phyloP scores from a whole-genome alignment of 2,888 invertebrate genomes.

The Agrotis puta region DNA sequence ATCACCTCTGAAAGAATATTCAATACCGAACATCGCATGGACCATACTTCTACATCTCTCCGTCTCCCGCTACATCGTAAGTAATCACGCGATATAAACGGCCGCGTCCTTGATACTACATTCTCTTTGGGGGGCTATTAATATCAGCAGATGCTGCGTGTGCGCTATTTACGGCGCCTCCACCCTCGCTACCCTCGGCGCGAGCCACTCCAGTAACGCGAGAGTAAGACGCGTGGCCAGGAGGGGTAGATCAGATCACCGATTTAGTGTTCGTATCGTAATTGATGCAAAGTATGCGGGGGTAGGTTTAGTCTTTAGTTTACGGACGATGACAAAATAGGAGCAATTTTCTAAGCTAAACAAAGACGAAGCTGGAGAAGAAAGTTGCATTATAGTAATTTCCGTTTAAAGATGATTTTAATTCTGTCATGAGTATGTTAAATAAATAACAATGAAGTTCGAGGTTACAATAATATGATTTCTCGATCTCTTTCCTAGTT shows the following conservation, averaged over 20 bases:
- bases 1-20: neutral
- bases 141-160: constrained; percentile 85
- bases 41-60: constrained; percentile 2
- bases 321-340: neutral
- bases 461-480: neutral
- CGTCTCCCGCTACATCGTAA: constrained; percentile 16
- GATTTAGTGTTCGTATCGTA: constrained; percentile 54
- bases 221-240: constrained; percentile 65
- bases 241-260: constrained; percentile 54
- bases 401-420: neutral
- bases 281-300: constrained; percentile 20
- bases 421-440: neutral
- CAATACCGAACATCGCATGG: neutral
- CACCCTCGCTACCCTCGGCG: constrained; percentile 71
- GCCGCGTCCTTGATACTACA: constrained; percentile 89
- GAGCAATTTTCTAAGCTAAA: neutral
- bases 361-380: neutral
- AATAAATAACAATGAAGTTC: neutral
- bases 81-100: constrained; percentile 77
- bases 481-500: too few relatives aligned
- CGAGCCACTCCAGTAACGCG: constrained; percentile 63
- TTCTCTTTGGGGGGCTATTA: constrained; percentile 85
- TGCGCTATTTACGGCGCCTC: constrained; percentile 82
- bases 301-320: neutral
- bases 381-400: neutral